Evolutionary conservation across 2,797 vertebrate genomes (phyloP).

Genomic region (Dipus sagitta): DNA sequence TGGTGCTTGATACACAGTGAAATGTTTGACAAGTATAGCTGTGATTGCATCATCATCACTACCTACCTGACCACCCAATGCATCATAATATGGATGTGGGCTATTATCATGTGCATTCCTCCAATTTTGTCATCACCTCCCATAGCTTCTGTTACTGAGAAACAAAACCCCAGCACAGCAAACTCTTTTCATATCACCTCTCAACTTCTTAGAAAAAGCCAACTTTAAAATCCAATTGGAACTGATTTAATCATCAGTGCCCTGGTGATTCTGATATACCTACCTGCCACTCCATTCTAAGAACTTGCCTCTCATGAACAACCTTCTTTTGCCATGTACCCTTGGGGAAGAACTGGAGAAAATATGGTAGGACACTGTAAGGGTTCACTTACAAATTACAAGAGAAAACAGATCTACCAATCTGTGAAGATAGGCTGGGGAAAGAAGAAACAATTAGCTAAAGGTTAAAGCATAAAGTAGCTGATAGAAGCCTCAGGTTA

Average conservation of each 20-base stretch:
- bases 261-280: slow-evolving; percentile 56
- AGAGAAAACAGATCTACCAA: slow-evolving; percentile 46
- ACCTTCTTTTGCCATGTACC: slow-evolving; percentile 58
- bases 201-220: slow-evolving; percentile 55
- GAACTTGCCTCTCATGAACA: slow-evolving; percentile 62
- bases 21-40: slow-evolving; percentile 1
- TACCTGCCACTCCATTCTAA: slow-evolving; percentile 70
- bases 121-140: slow-evolving; percentile 22
- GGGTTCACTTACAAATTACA: slow-evolving; percentile 55
- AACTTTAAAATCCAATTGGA: slow-evolving; percentile 70
- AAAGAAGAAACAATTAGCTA: slow-evolving; percentile 55
- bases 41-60: not conserved
- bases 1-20: slow-evolving; percentile 16
- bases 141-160: not conserved
- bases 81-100: not conserved
- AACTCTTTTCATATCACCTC: slow-evolving; percentile 55
- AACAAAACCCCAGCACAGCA: slow-evolving; percentile 52
- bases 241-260: slow-evolving; percentile 66
- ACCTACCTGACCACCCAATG: not conserved
- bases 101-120: not conserved
- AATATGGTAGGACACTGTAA: slow-evolving; percentile 40
- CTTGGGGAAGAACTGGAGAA: slow-evolving; percentile 53
- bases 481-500: slow-evolving; percentile 35
- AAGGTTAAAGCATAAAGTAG: slow-evolving; percentile 54
- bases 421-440: slow-evolving; percentile 7